Evolutionary conservation across 2,113 vertebrate species (phyloP).

Genomic region (Apteryx mantelli): DNA sequence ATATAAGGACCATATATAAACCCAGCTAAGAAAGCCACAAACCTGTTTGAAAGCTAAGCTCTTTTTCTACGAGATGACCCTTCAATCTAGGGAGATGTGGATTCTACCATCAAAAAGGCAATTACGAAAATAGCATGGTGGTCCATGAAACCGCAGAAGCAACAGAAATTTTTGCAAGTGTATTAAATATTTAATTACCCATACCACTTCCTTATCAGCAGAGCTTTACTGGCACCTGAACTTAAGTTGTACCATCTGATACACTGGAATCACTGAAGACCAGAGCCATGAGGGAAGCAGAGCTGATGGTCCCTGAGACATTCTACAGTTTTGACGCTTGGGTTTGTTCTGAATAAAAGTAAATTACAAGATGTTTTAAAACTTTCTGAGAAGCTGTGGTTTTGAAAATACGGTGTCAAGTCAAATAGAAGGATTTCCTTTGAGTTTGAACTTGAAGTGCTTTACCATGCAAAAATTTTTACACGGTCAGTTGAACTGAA

Average conservation of each 20-base stretch:
- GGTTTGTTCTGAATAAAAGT: neutral
- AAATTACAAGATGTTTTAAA: neutral
- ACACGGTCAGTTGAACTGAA: neutral
- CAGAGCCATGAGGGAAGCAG: neutral
- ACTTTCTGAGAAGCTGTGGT: neutral
- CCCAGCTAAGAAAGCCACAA: slow-evolving; percentile 9
- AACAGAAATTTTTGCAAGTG: neutral
- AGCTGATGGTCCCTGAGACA: neutral
- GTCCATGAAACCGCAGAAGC: neutral
- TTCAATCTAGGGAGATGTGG: neutral
- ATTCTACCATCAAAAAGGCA: slow-evolving; percentile 25
- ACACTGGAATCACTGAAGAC: neutral
- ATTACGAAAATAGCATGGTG: slow-evolving; percentile 30
- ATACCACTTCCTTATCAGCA: neutral
- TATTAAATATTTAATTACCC: neutral
- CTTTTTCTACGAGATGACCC: neutral
- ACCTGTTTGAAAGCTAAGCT: neutral
- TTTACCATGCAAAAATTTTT: neutral
- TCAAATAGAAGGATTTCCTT: neutral
- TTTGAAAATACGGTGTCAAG: neutral
- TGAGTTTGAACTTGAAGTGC: neutral
- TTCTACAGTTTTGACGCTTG: neutral
- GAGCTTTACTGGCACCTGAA: neutral
- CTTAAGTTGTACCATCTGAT: neutral
- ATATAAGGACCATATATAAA: slow-evolving; percentile 62